A percentile compares a stretch with the other conserved stretches of the same genome.
These are phyloP conservation scores for Tragelaphus strepsiceros DNA, from an alignment of 2,113 vertebrate species.

Conservation along the genomic window DNA sequence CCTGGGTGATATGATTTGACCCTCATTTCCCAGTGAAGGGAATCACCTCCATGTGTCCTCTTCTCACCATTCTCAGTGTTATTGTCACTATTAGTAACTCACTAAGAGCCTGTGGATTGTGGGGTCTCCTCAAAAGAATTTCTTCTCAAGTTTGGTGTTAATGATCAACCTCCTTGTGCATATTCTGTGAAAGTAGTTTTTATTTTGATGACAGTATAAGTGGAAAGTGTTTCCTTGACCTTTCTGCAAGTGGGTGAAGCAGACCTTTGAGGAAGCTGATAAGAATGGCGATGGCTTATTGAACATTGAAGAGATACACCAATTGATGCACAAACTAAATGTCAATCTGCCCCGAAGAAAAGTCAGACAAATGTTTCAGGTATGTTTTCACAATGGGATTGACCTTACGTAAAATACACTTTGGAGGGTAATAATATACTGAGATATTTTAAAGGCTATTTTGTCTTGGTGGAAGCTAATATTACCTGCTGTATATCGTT, in stretches of 20 bases:
- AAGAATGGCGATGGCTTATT: constrained; percentile 96
- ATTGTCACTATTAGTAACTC: background rate
- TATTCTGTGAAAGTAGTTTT: background rate
- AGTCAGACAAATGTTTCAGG: constrained; percentile 99
- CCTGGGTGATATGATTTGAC: background rate
- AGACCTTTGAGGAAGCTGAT: constrained; percentile 97
- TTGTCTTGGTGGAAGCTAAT: background rate
- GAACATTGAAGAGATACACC: constrained; percentile 97
- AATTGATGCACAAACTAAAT: constrained; percentile 96
- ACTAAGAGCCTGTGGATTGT: background rate
- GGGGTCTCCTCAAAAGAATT: background rate
- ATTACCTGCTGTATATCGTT: background rate
- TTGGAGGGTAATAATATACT: background rate
- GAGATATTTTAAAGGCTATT: background rate
- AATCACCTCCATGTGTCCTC: accelerated
- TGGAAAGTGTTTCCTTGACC: constrained; percentile 83
- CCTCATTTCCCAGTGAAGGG: background rate
- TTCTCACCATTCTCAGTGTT: accelerated
- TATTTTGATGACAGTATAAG: background rate
- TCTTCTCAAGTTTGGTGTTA: background rate
- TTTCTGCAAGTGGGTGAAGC: constrained; percentile 91
- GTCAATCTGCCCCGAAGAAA: constrained; percentile 97
- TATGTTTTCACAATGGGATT: constrained; percentile 55
- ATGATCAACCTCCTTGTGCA: background rate
- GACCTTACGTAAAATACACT: background rate